phyloP scores from a whole-genome alignment of 2,113 vertebrate species.

The Crotophaga sulcirostris region DNA sequence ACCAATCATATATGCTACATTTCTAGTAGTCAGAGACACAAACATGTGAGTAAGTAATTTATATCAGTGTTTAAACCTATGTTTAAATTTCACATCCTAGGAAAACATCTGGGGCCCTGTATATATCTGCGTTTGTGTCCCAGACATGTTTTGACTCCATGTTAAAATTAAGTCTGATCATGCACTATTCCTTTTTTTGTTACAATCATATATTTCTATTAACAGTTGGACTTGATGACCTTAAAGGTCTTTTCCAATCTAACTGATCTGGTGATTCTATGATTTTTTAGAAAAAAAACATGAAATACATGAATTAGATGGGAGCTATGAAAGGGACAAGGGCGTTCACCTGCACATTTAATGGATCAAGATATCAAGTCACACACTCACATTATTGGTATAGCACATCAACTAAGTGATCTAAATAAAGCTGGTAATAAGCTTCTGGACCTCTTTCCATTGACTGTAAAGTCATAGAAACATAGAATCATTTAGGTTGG shows the following conservation, averaged over 20 bases:
- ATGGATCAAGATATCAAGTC: neutral
- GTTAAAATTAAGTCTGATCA: neutral
- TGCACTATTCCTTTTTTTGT: neutral
- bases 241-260: too few species aligned
- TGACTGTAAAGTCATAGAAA: neutral
- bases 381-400: neutral
- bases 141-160: neutral
- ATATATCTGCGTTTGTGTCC: neutral
- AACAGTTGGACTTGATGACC: too few species aligned
- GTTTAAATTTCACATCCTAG: neutral
- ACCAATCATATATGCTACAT: neutral
- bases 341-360: neutral
- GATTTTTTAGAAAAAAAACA: neutral
- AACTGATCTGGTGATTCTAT: too few species aligned
- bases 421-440: neutral
- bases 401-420: neutral
- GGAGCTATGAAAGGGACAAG: neutral
- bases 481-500: neutral
- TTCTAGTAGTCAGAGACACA: neutral
- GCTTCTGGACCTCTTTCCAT: neutral
- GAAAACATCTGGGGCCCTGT: neutral
- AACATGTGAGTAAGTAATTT: neutral
- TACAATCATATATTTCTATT: neutral
- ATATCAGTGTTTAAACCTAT: neutral
- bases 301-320: neutral